These are phyloP conservation scores for Choloepus didactylus DNA, from an alignment of 2,797 vertebrate species.

Conservation along the genomic window DNA sequence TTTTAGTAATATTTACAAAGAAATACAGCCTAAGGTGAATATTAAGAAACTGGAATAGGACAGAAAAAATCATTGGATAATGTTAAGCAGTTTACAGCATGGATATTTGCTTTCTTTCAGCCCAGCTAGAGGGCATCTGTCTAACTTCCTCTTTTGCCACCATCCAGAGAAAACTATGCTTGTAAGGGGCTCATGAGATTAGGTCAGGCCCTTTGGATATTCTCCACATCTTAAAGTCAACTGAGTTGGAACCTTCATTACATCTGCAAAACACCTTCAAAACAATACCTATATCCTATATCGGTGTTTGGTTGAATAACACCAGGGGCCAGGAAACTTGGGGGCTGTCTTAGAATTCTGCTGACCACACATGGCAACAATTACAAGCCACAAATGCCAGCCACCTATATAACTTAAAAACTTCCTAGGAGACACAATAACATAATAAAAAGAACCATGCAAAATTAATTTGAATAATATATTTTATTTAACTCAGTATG, in stretches of 20 bases:
- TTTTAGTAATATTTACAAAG: conserved; percentile 54
- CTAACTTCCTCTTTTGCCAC: neutral
- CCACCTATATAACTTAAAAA: neutral
- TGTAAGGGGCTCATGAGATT: neutral
- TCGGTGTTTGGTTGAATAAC: neutral
- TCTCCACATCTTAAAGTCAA: neutral
- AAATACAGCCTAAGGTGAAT: neutral
- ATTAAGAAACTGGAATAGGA: conserved; percentile 46
- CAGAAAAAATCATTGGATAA: neutral
- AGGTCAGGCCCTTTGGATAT: neutral
- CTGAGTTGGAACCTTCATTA: neutral
- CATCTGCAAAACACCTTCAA: neutral
- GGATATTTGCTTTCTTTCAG: neutral
- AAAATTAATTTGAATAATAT: neutral
- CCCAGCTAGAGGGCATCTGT: neutral
- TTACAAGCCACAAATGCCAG: neutral
- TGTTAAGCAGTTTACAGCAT: neutral
- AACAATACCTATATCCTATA: neutral
- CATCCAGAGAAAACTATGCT: neutral
- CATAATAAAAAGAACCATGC: neutral
- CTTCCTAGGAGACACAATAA: neutral
- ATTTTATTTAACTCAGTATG: conserved; percentile 27
- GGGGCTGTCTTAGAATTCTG: conserved; percentile 8
- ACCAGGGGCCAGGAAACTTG: neutral
- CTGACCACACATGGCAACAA: neutral